phyloP scores from a whole-genome alignment of 2,888 invertebrate species.

The Eumerus sabulonum region DNA sequence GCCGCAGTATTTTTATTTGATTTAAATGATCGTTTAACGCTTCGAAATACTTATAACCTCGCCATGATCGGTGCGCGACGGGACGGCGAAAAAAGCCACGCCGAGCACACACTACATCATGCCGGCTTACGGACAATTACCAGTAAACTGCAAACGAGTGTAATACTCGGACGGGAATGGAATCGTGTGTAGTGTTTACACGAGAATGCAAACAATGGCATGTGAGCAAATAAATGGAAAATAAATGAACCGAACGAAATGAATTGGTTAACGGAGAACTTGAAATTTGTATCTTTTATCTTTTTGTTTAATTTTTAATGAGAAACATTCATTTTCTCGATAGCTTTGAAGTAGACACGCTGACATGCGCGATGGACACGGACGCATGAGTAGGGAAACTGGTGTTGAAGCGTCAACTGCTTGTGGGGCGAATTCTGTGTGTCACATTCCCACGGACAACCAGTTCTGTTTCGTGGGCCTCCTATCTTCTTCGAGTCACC shows the following conservation, averaged over 20 bases:
- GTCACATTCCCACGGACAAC: no score
- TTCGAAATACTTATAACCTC: constrained; percentile 32
- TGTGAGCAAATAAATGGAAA: constrained; percentile 46
- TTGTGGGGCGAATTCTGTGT: no score
- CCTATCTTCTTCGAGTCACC: no score
- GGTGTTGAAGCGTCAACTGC: no score
- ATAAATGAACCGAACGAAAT: constrained; percentile 40
- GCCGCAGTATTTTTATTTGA: constrained; percentile 43
- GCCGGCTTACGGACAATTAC: no score
- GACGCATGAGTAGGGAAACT: no score
- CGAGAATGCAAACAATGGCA: constrained; percentile 40
- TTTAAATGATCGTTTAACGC: constrained; percentile 56
- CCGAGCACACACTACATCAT: neutral
- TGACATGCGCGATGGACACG: no score
- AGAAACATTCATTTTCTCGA: constrained; percentile 23
- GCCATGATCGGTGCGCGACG: neutral
- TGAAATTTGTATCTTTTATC: no score
- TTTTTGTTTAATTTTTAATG: constrained; percentile 15
- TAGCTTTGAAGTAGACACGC: neutral
- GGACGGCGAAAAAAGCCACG: neutral
- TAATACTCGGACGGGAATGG: neutral
- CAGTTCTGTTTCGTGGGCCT: no score
- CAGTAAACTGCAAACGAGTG: no score
- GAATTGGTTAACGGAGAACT: constrained; percentile 40
- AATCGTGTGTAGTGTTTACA: no score